Conservation (phyloP, 23 tunicate species). For the Trididemnum clinides region DNA sequence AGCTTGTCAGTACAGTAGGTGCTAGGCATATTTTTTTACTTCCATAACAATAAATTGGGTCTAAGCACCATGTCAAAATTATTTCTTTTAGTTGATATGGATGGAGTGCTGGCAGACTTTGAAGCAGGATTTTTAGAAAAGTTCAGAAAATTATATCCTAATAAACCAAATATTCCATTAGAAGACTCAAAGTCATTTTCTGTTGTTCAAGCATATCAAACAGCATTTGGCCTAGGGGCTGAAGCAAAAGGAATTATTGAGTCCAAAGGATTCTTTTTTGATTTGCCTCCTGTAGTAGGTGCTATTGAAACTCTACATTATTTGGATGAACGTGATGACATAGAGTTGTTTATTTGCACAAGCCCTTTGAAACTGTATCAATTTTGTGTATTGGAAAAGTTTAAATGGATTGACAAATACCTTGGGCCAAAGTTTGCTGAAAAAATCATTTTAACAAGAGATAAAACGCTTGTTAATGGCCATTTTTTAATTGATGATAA, state of each 20-base stretch:
- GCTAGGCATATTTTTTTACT: too few species aligned
- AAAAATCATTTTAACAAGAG: slow-evolving; percentile 22
- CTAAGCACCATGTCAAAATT: too few species aligned
- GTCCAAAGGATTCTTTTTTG: not conserved
- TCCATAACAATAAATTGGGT: too few species aligned
- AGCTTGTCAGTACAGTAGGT: too few species aligned
- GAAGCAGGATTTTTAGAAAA: slow-evolving; percentile 21
- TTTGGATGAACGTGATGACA: not conserved
- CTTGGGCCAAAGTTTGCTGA: slow-evolving; percentile 7
- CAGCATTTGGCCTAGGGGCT: not conserved
- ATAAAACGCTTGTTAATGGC: not conserved
- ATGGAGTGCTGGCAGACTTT: slow-evolving; percentile 20
- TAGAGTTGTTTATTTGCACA: slow-evolving; percentile 22
- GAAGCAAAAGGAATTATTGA: slow-evolving; percentile 14
- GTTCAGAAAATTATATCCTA: not conserved
- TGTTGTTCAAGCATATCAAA: not conserved
- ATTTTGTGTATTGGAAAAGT: slow-evolving; percentile 16
- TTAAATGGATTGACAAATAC: not conserved
- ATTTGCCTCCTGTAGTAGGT: slow-evolving; percentile 13
- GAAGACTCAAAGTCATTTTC: not conserved
- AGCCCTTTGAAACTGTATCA: slow-evolving; percentile 1
- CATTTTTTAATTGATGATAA: slow-evolving; percentile 32
- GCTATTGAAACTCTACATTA: not conserved
- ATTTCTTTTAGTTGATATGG: slow-evolving; percentile 20
- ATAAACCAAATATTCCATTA: not conserved